Evolutionary conservation across 2,888 invertebrate genomes (phyloP).

Genomic region (Electrophaes corylata): DNA sequence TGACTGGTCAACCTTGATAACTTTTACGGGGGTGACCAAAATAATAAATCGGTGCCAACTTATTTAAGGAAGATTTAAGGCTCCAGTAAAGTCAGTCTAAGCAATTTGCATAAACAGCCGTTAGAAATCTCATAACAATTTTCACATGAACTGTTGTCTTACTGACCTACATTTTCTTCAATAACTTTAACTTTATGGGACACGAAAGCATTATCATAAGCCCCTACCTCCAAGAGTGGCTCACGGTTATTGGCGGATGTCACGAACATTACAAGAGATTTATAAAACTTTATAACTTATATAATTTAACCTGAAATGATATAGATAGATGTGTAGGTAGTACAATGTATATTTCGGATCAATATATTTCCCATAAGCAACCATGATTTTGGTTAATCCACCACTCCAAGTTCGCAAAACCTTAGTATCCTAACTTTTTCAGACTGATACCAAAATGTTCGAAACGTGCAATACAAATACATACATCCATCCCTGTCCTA

Average conservation of each 20-base stretch:
- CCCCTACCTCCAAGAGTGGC: background rate
- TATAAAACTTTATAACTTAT: background rate
- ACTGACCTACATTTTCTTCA: conserved; percentile 13
- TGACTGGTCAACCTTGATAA: background rate
- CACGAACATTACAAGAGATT: conserved; percentile 1
- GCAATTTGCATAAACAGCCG: background rate
- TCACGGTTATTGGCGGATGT: background rate
- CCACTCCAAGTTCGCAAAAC: background rate
- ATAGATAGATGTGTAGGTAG: no score
- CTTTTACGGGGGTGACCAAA: background rate
- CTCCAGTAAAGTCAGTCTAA: background rate
- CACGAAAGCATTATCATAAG: conserved; percentile 7
- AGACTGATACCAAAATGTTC: background rate
- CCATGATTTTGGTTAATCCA: background rate
- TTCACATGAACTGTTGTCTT: background rate
- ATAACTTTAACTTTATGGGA: conserved; percentile 16
- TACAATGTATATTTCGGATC: no score
- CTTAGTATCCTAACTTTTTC: background rate
- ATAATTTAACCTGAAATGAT: no score
- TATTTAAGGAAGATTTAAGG: background rate
- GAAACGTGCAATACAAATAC: conserved; percentile 3
- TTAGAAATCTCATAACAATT: background rate
- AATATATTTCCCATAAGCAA: background rate
- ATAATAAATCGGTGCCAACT: background rate
- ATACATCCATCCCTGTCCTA: conserved; percentile 9